Percentiles rank a stretch among this genome's conserved stretches.
These are phyloP conservation scores for Hyposoter dolosus DNA, from an alignment of 2,888 invertebrate species.

Conservation along the genomic window DNA sequence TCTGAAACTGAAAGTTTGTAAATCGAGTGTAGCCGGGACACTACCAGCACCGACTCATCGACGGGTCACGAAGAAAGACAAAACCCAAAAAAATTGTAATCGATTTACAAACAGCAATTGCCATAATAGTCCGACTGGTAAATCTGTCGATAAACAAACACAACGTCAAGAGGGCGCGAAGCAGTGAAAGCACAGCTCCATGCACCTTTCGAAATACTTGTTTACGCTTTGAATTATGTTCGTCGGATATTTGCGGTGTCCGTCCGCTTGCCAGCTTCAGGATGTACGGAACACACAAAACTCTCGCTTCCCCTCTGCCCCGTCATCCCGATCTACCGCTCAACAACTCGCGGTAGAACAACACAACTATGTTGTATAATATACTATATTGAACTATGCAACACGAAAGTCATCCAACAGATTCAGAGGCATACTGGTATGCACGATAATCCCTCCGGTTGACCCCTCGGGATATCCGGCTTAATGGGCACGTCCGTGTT, in stretches of 20 bases:
- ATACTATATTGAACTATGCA: constrained; percentile 56
- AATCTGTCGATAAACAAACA: neutral
- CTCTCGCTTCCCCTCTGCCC: neutral
- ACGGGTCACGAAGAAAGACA: too few relatives aligned
- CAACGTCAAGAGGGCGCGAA: neutral
- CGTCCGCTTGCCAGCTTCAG: constrained; percentile 64
- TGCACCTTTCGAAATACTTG: constrained; percentile 37
- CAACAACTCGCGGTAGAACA: constrained; percentile 29
- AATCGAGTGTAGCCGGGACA: neutral
- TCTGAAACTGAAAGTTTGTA: neutral
- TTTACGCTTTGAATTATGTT: constrained; percentile 57
- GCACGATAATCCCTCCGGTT: constrained; percentile 48
- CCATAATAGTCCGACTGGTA: neutral
- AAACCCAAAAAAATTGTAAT: neutral
- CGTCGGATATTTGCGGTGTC: constrained; percentile 64
- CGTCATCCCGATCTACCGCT: neutral
- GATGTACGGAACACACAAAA: constrained; percentile 42
- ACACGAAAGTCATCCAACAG: constrained; percentile 37
- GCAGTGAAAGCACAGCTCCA: constrained; percentile 24
- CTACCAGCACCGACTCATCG: neutral
- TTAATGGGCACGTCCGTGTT: constrained; percentile 42
- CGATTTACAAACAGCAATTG: neutral
- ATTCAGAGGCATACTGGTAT: constrained; percentile 41
- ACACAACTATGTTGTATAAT: constrained; percentile 60
- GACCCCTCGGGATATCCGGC: constrained; percentile 61